Conservation (phyloP, 1,140 invertebrate species). For the Sitophilus oryzae region DNA sequence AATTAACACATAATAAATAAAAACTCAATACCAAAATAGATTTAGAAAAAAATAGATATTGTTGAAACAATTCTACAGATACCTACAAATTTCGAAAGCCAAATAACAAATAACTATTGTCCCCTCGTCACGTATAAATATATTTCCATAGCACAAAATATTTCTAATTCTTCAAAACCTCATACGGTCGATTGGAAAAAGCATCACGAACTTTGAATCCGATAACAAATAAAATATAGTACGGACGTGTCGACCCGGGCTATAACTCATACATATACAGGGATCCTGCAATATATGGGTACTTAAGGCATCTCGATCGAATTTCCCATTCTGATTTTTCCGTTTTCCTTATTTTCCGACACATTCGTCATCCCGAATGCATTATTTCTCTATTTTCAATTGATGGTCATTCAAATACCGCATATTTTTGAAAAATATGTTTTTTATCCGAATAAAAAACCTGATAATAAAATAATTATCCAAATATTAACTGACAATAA, state of each 20-base stretch:
- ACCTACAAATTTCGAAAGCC: too few relatives aligned
- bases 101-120: too few relatives aligned
- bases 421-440: too few relatives aligned
- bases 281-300: slow-evolving; percentile 41
- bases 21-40: too few relatives aligned
- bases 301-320: slow-evolving; percentile 38
- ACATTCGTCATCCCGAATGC: slow-evolving; percentile 24
- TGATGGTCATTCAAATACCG: slow-evolving; percentile 8
- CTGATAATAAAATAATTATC: too few relatives aligned
- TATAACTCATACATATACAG: slow-evolving; percentile 44
- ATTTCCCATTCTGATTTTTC: slow-evolving; percentile 41
- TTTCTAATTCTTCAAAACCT: slow-evolving; percentile 28
- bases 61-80: too few relatives aligned
- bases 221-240: slow-evolving; percentile 47
- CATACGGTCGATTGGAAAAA: slow-evolving; percentile 40
- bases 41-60: too few relatives aligned
- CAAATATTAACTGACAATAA: too few relatives aligned
- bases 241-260: slow-evolving; percentile 40
- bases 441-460: too few relatives aligned
- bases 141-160: slow-evolving; percentile 21
- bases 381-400: slow-evolving; percentile 27
- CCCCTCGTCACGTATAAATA: slow-evolving; percentile 14
- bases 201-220: slow-evolving; percentile 42
- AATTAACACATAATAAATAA: too few relatives aligned
- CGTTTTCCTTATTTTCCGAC: slow-evolving; percentile 30